A percentile compares a stretch with the other conserved stretches of the same genome.
Conservation (phyloP, 2,888 invertebrate genomes). For the Archips crataeganus region DNA sequence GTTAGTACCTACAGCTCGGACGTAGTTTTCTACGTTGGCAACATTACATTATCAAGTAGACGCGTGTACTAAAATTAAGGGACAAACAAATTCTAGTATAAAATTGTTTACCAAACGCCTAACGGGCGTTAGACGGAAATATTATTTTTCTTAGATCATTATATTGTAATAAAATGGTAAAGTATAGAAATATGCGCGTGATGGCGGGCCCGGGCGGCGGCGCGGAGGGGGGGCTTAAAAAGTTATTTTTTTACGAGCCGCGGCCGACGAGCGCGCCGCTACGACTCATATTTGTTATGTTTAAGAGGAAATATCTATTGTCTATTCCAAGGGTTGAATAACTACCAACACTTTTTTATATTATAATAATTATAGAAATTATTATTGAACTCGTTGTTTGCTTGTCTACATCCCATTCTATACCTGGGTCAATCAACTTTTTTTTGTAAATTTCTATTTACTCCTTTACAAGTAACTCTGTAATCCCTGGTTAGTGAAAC, state of each 20-base stretch:
- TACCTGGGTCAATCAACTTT: too few species aligned
- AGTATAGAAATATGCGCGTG: conserved; percentile 71
- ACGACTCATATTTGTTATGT: conserved; percentile 80
- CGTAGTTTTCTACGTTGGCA: conserved; percentile 16
- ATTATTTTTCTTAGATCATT: conserved; percentile 86
- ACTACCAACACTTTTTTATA: conserved; percentile 86
- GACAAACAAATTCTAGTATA: conserved; percentile 83
- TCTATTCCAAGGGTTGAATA: conserved; percentile 85
- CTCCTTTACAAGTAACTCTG: too few species aligned
- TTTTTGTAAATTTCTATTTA: too few species aligned
- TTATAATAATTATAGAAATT: conserved; percentile 87
- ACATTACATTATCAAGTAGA: conserved; percentile 69
- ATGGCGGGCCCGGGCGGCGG: conserved; percentile 48
- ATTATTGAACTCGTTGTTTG: conserved; percentile 80
- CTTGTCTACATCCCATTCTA: conserved; percentile 39
- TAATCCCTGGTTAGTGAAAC: too few species aligned
- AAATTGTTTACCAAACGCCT: conserved; percentile 82
- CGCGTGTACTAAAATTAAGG: conserved; percentile 71
- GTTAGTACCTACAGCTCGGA: too few species aligned
- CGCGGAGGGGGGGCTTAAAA: conserved; percentile 61
- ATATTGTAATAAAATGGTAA: conserved; percentile 83
- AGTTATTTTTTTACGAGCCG: conserved; percentile 81
- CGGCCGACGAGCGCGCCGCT: conserved; percentile 47
- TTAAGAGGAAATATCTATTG: conserved; percentile 86
- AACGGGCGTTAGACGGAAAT: conserved; percentile 81